These are phyloP conservation scores for Jordanella pulchra DNA, from an alignment of 2,797 vertebrate species.

Conservation along the genomic window DNA sequence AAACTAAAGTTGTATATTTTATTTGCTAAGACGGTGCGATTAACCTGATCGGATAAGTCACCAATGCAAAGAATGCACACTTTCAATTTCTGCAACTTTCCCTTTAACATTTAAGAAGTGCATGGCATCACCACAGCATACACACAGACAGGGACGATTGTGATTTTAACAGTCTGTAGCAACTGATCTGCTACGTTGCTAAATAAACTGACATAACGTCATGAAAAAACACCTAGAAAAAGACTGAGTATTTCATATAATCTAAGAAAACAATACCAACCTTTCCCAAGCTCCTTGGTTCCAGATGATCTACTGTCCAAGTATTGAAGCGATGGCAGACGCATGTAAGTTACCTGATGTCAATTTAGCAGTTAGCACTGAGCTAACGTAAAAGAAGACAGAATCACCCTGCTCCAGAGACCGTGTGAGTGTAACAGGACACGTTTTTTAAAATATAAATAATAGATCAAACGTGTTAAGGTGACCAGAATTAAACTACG, in stretches of 20 bases:
- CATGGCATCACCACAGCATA: background rate
- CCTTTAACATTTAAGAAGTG: background rate
- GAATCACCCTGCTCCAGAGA: background rate
- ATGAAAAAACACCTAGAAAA: background rate
- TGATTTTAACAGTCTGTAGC: background rate
- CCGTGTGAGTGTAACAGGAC: background rate
- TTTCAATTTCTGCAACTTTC: background rate
- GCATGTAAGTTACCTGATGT: constrained; percentile 49
- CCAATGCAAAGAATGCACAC: background rate
- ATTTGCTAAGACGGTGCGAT: background rate
- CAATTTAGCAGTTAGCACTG: constrained; percentile 64
- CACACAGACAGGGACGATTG: background rate
- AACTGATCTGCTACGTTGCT: background rate
- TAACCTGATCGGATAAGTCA: background rate
- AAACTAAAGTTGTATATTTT: background rate
- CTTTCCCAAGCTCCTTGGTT: constrained; percentile 28
- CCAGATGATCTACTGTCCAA: constrained; percentile 3
- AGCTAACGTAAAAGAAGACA: constrained; percentile 39
- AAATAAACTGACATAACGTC: background rate
- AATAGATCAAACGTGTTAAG: background rate
- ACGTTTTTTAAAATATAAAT: background rate
- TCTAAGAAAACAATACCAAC: constrained; percentile 27
- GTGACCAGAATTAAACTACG: background rate
- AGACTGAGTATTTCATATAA: background rate
- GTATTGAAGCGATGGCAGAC: constrained; percentile 34